Base-by-base conservation (phyloP, 2,113 vertebrate species). In the Cyprinodon brontotheroides region DNA sequence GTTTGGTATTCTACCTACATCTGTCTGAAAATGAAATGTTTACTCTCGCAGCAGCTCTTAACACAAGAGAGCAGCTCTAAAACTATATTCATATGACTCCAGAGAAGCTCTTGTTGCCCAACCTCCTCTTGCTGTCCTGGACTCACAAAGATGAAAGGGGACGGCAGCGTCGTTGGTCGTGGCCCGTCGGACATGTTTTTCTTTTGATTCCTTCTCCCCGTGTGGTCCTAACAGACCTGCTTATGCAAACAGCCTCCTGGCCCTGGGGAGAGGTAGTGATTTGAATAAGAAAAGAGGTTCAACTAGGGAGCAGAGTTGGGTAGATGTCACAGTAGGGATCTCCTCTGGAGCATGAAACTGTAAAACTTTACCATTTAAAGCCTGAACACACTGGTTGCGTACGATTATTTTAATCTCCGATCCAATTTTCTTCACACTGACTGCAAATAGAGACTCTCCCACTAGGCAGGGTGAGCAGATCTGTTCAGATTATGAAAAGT, bases 241-340 rank as follows among this genome's bases (percentile, higher is more conserved):
- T 86, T 90, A 86, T 45, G 78, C 76, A 83, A 81, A 83, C 78
- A 78, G 39, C 64, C 82, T 93, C 77, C 93, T 92, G 93, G 81
- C 69, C 74, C 79, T 3, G 29, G 63, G 36, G 69, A 65, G 82
- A 68, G 69, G 66, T 65, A 72, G 70, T 14, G 36, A 43, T 65
- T 9, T 48, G 64, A 66, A 78, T 63, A 71, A 29, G 64, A 66
- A 45, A 71, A 70, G 37, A 22, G 67, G 68, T 59, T 68, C 29
- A 10, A 39, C 50, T 13, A 13, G 36, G 68, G 75, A 75, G 82
- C 78, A 66, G 74, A 74, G 47, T 36, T 12, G 41, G 29, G 72
- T 50, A 14, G 63, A 41, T 43, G 68, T 65, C 40, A 73, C 63
- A 47, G 47, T 9, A 41, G 53, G 41, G 72, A 68, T 73, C 59